phyloP scores from a whole-genome alignment of 2,888 invertebrate genomes.

The Anthrax anthrax region DNA sequence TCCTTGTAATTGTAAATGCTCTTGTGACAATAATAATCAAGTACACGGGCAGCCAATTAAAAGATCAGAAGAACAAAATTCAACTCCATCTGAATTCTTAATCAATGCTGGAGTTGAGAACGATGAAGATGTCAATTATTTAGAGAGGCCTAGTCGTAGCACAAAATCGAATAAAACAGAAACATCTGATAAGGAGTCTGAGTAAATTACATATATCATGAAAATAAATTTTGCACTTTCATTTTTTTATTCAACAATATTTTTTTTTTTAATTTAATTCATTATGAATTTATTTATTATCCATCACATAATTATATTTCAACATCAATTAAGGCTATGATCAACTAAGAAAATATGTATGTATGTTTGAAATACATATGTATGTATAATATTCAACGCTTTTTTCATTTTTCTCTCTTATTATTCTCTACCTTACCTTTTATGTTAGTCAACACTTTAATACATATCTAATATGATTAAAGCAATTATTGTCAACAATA shows the following conservation, averaged over 20 bases:
- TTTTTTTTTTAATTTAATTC: not conserved
- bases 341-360: no score
- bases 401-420: no score
- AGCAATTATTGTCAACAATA: no score
- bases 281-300: not conserved
- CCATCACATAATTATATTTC: no score
- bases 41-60: conserved; percentile 1
- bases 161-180: not conserved
- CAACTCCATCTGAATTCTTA: not conserved
- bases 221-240: no score
- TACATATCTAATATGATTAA: no score
- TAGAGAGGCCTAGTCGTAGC: not conserved
- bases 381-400: no score
- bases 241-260: no score
- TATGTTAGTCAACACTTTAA: no score
- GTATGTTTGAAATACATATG: no score
- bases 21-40: not conserved
- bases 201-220: not conserved
- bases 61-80: conserved; percentile 1
- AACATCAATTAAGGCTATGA: no score
- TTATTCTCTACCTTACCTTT: no score
- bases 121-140: not conserved
- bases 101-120: not conserved
- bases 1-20: conserved; percentile 5
- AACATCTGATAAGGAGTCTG: conserved; percentile 1